These are phyloP conservation scores for Scomberomorus guttatus DNA, from an alignment of 2,797 vertebrate species.

Conservation along the genomic window DNA sequence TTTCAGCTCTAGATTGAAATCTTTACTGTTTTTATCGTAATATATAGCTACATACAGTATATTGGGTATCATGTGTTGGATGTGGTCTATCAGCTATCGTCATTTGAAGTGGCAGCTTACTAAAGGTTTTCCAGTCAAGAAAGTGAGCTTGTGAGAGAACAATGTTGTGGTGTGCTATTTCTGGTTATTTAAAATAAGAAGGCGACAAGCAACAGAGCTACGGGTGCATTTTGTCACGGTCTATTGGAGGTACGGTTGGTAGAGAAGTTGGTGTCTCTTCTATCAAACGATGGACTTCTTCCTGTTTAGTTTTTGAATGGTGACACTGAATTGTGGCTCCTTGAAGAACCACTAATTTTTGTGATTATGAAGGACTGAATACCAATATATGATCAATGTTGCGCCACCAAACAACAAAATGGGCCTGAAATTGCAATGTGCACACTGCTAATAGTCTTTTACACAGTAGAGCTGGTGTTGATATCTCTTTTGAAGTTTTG, in stretches of 20 bases:
- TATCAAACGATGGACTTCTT: slow-evolving; percentile 16
- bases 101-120: slow-evolving; percentile 12
- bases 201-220: slow-evolving; percentile 13
- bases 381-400: not conserved
- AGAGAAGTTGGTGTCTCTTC: slow-evolving; percentile 6
- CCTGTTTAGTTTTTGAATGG: slow-evolving; percentile 1
- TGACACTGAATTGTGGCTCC: not conserved
- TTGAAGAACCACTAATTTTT: not conserved
- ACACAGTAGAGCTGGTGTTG: not conserved
- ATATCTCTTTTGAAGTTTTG: not conserved
- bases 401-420: not conserved
- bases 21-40: not conserved
- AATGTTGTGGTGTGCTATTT: slow-evolving; percentile 14
- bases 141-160: slow-evolving; percentile 26
- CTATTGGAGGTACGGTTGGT: not conserved
- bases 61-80: not conserved
- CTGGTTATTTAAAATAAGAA: slow-evolving; percentile 49
- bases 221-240: slow-evolving; percentile 17
- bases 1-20: not conserved
- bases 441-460: not conserved
- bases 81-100: not conserved
- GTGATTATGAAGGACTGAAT: too few species aligned
- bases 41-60: not conserved
- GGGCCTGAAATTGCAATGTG: not conserved
- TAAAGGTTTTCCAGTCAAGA: slow-evolving; percentile 12